Conservation (phyloP, 2,797 vertebrate genomes). For the Lutra lutra region DNA sequence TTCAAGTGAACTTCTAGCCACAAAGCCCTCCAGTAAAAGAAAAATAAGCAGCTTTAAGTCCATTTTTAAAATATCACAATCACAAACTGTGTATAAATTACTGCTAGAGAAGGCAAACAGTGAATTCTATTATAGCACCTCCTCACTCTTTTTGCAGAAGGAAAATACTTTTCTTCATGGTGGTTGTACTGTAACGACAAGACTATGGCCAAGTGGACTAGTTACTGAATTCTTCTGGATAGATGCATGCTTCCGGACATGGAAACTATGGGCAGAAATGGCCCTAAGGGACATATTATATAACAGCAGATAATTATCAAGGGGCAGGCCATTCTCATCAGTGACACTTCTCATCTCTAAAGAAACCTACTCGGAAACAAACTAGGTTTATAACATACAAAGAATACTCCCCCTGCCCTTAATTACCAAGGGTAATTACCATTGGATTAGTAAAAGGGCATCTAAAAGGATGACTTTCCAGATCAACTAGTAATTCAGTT, state of each 20-base stretch:
- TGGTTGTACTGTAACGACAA: constrained; percentile 16
- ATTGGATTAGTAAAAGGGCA: not conserved
- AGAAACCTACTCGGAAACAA: not conserved
- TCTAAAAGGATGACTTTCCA: constrained; percentile 51
- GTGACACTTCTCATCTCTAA: constrained; percentile 20
- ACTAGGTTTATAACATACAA: constrained; percentile 16
- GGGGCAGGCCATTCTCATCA: not conserved
- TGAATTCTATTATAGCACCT: constrained; percentile 26
- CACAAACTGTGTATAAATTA: constrained; percentile 28
- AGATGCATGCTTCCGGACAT: constrained; percentile 5
- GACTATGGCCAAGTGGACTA: not conserved
- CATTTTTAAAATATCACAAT: constrained; percentile 36
- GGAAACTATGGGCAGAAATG: not conserved
- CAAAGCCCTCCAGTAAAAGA: not conserved
- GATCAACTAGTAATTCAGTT: constrained; percentile 45
- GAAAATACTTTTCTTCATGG: constrained; percentile 45
- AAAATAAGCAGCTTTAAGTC: constrained; percentile 55
- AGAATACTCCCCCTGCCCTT: not conserved
- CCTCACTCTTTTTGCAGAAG: constrained; percentile 16
- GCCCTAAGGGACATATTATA: constrained; percentile 1
- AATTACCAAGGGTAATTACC: not conserved
- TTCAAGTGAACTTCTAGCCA: constrained; percentile 32
- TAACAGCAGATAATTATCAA: constrained; percentile 26
- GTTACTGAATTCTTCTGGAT: constrained; percentile 12
- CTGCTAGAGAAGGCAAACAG: constrained; percentile 39